These are phyloP conservation scores for Adelosebastes latens DNA, from an alignment of 2,797 vertebrate species.

Conservation along the genomic window DNA sequence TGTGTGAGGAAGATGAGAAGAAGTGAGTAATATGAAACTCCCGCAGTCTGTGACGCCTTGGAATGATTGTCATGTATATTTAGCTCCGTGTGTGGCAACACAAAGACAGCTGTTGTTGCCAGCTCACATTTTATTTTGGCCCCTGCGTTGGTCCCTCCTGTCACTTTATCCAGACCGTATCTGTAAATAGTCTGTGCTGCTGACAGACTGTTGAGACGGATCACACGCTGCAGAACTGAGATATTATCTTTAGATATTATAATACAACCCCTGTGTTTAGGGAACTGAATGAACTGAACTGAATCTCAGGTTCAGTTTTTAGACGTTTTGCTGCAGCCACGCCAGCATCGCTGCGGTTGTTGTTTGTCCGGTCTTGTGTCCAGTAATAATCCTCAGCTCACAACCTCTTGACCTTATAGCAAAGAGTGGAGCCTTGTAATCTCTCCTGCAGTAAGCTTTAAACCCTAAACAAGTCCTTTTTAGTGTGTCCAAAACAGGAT, in stretches of 20 bases:
- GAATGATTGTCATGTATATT: conserved; percentile 77
- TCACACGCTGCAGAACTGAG: conserved; percentile 41
- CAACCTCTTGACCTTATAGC: conserved; percentile 52
- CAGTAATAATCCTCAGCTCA: conserved; percentile 38
- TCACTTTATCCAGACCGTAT: conserved; percentile 63
- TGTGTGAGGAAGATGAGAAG: background rate
- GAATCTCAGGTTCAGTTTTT: conserved; percentile 9
- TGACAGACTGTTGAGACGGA: conserved; percentile 56
- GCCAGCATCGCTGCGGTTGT: background rate
- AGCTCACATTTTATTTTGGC: conserved; percentile 69
- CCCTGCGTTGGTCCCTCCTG: conserved; percentile 30
- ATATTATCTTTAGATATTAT: conserved; percentile 58
- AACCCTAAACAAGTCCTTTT: conserved; percentile 51
- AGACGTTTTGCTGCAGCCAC: conserved; percentile 26
- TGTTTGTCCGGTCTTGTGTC: conserved; percentile 36
- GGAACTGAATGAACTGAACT: conserved; percentile 30
- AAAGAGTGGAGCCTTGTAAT: conserved; percentile 45
- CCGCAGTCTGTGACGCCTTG: conserved; percentile 53
- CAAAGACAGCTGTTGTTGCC: conserved; percentile 81
- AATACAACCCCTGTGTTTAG: conserved; percentile 44
- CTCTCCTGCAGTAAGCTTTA: conserved; percentile 42
- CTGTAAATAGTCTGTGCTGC: conserved; percentile 69
- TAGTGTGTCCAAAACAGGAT: conserved; percentile 47
- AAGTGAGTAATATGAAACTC: conserved; percentile 30
- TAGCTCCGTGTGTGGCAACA: conserved; percentile 66